These are phyloP conservation scores for Protaetia brevitarsis DNA, from an alignment of 1,140 invertebrate species.

Conservation along the genomic window DNA sequence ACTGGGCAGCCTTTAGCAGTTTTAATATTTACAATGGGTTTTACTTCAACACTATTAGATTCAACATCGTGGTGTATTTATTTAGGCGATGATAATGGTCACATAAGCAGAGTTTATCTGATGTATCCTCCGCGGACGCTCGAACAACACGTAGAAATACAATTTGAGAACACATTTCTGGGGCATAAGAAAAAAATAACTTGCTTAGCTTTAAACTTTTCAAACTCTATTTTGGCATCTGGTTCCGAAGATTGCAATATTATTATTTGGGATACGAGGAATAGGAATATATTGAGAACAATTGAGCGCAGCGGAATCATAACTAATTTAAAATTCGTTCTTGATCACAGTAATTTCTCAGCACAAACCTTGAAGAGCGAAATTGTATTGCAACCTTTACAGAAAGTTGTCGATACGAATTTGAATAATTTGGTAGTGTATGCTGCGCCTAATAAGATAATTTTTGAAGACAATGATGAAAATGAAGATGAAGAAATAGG, in stretches of 20 bases:
- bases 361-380: slow-evolving; percentile 36
- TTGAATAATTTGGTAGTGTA: slow-evolving; percentile 26
- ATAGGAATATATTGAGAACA: slow-evolving; percentile 56
- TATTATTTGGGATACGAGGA: slow-evolving; percentile 75
- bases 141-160: slow-evolving; percentile 60
- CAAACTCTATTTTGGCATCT: slow-evolving; percentile 67
- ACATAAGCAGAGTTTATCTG: slow-evolving; percentile 66
- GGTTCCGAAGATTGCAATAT: slow-evolving; percentile 71
- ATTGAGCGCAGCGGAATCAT: slow-evolving; percentile 70
- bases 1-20: slow-evolving; percentile 66
- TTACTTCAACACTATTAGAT: slow-evolving; percentile 70
- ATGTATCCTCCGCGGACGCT: slow-evolving; percentile 61
- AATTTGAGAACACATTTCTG: slow-evolving; percentile 51
- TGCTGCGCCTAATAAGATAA: slow-evolving; percentile 1
- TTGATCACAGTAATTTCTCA: slow-evolving; percentile 37
- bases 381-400: slow-evolving; percentile 35
- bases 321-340: slow-evolving; percentile 56
- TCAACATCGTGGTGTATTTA: slow-evolving; percentile 66
- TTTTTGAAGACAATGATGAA: slow-evolving; percentile 25
- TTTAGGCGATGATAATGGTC: slow-evolving; percentile 68
- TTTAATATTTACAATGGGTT: slow-evolving; percentile 67
- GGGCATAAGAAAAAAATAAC: slow-evolving; percentile 68
- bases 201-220: slow-evolving; percentile 66
- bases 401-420: slow-evolving; percentile 34
- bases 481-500: slow-evolving; percentile 29